Percentiles rank a stretch among this genome's conserved stretches.
phyloP scores from a whole-genome alignment of 2,797 vertebrate genomes.

The Dipus sagitta region DNA sequence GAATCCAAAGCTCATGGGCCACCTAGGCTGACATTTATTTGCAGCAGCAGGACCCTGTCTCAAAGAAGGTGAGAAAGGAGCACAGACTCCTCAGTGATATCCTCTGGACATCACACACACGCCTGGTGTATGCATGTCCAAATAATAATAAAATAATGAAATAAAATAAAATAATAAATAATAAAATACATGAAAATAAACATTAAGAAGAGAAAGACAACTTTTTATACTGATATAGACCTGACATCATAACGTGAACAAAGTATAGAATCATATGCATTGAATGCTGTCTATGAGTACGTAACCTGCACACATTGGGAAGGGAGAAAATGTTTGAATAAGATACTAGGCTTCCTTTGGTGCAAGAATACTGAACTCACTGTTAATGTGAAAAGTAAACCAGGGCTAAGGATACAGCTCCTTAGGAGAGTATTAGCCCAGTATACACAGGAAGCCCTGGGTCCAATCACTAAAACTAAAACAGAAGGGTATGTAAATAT shows the following conservation, averaged over 20 bases:
- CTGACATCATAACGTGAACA: not conserved
- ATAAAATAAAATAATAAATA: no score
- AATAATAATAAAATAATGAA: no score
- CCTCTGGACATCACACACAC: no score
- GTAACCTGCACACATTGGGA: not conserved
- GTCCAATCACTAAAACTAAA: not conserved
- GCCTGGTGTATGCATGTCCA: no score
- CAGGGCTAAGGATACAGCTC: not conserved
- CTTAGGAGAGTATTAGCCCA: not conserved
- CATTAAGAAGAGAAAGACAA: not conserved
- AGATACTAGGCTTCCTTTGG: not conserved
- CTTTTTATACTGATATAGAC: not conserved
- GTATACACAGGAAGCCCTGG: not conserved
- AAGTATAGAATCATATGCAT: not conserved
- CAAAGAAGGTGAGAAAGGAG: no score
- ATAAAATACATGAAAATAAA: no score
- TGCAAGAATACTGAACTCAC: not conserved
- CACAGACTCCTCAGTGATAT: no score
- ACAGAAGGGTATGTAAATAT: not conserved
- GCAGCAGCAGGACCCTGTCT: no score
- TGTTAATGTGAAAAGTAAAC: constrained; percentile 41
- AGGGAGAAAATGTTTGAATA: not conserved
- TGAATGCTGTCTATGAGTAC: not conserved
- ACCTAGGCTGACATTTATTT: no score
- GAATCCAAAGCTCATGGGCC: no score